phyloP scores from a whole-genome alignment of 2,888 invertebrate genomes.

The Pogonocherus hispidulus region DNA sequence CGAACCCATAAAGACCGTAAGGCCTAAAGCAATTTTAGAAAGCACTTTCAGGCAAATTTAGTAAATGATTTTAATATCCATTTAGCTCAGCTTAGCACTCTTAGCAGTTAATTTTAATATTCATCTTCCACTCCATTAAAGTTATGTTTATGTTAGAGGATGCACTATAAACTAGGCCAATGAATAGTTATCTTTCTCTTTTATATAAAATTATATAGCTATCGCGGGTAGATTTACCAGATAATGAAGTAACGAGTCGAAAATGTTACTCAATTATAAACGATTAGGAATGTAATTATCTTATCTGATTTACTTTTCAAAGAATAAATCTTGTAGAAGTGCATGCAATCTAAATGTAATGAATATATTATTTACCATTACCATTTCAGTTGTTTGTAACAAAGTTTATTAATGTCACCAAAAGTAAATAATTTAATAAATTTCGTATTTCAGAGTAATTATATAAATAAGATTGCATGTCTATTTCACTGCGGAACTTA shows the following conservation, averaged over 20 bases:
- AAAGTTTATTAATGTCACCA: too few species aligned
- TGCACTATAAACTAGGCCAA: conserved; percentile 30
- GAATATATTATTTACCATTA: too few species aligned
- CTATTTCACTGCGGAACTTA: too few species aligned
- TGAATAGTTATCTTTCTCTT: conserved; percentile 30
- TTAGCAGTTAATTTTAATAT: conserved; percentile 33
- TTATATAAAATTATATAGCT: conserved; percentile 18
- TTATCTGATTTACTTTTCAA: background rate
- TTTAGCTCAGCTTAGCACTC: conserved; percentile 28
- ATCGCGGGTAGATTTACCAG: conserved; percentile 10
- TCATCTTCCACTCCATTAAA: conserved; percentile 39
- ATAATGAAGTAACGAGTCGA: conserved; percentile 11
- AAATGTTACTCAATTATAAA: background rate
- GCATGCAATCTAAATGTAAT: background rate
- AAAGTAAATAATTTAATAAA: too few species aligned
- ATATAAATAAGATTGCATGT: too few species aligned
- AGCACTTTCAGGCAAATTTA: conserved; percentile 24
- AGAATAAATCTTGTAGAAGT: background rate
- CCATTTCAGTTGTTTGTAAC: too few species aligned
- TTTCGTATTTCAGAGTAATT: too few species aligned
- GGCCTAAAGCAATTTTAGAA: conserved; percentile 23
- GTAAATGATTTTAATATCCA: conserved; percentile 34
- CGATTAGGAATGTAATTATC: background rate
- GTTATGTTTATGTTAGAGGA: conserved; percentile 36
- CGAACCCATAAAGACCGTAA: background rate